A percentile compares a stretch with the other conserved stretches of the same genome.
phyloP scores from a whole-genome alignment of 1,140 invertebrate genomes.

The Lepidurus apus region DNA sequence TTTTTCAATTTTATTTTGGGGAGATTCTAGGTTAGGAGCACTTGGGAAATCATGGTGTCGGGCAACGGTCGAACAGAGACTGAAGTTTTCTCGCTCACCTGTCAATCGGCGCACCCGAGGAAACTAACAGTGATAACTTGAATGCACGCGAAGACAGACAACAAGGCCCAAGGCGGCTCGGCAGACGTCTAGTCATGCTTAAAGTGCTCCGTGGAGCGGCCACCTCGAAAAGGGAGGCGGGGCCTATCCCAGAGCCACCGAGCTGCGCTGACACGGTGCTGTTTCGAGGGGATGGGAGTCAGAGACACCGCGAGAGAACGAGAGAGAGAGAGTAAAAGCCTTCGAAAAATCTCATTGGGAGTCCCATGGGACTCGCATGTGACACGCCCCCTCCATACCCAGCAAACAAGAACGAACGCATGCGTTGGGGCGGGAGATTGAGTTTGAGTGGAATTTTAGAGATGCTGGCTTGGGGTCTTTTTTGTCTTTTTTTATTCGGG shows the following conservation, averaged over 20 bases:
- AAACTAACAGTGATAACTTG: neutral
- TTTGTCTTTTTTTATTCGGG: neutral
- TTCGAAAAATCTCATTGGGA: neutral
- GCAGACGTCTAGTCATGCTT: conserved; percentile 10
- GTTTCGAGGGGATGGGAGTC: neutral
- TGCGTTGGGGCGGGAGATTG: neutral
- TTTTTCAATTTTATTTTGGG: too few species aligned
- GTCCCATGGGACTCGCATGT: neutral
- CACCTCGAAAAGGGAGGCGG: neutral
- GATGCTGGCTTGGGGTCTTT: neutral
- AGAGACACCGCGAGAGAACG: neutral
- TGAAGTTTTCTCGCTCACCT: neutral
- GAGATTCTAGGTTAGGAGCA: too few species aligned
- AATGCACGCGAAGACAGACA: conserved; percentile 13
- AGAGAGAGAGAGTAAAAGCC: neutral
- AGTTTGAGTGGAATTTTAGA: too few species aligned
- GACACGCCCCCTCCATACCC: neutral
- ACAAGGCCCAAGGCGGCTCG: conserved; percentile 5
- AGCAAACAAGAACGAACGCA: neutral
- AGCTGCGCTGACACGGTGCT: neutral
- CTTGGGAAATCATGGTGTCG: neutral
- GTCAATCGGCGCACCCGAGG: neutral
- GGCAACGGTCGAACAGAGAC: neutral
- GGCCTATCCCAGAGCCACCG: neutral
- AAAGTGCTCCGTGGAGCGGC: neutral